phyloP scores from a whole-genome alignment of 2,797 vertebrate genomes.

The Liasis olivaceus region DNA sequence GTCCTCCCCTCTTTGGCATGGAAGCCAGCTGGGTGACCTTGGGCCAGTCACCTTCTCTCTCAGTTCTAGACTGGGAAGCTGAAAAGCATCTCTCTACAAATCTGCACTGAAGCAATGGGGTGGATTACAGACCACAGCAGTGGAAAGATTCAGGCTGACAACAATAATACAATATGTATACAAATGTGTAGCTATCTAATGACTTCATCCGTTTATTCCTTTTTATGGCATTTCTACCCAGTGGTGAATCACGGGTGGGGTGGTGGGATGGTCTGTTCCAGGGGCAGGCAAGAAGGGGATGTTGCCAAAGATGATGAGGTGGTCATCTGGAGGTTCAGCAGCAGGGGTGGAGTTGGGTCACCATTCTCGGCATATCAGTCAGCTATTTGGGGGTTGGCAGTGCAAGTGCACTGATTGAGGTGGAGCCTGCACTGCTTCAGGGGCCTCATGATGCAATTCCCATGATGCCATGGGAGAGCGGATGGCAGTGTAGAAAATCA shows the following conservation, averaged over 20 bases:
- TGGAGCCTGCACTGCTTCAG: not conserved
- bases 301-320: not conserved
- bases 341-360: not conserved
- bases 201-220: not conserved
- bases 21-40: not conserved
- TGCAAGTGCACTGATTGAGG: not conserved
- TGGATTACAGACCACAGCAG: not conserved
- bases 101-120: not conserved
- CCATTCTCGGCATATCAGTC: not conserved
- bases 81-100: not conserved
- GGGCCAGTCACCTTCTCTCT: not conserved
- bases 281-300: not conserved
- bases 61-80: not conserved
- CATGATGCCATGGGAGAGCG: not conserved
- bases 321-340: not conserved
- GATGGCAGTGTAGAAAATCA: not conserved
- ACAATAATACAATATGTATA: not conserved
- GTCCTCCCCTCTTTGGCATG: not conserved
- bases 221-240: not conserved
- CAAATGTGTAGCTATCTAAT: not conserved
- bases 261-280: not conserved
- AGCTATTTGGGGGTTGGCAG: not conserved
- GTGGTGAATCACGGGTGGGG: not conserved
- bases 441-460: not conserved
- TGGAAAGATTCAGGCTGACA: not conserved